Evolutionary conservation across 2,797 vertebrate species (phyloP).

Genomic region (Gobionotothen gibberifrons): DNA sequence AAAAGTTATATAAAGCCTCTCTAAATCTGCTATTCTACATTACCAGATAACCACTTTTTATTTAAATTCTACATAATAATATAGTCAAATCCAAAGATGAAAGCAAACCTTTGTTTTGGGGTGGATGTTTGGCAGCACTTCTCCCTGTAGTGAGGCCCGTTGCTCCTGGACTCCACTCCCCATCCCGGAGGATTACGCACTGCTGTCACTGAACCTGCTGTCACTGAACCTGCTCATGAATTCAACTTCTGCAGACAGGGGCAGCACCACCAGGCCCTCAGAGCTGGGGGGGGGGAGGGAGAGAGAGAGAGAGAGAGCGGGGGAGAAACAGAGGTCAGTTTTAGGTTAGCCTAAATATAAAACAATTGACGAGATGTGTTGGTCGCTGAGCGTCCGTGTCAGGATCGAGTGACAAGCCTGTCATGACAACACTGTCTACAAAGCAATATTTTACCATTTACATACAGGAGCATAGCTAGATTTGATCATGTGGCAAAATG

Average conservation of each 20-base stretch:
- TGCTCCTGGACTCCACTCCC: conserved; percentile 91
- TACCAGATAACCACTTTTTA: neutral
- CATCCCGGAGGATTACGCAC: conserved; percentile 84
- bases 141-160: conserved; percentile 81
- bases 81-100: neutral
- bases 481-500: neutral
- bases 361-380: conserved; percentile 11
- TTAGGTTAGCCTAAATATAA: conserved; percentile 33
- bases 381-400: conserved; percentile 5
- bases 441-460: conserved; percentile 8
- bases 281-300: conserved; percentile 13
- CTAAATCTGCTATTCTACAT: neutral
- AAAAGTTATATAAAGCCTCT: neutral
- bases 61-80: neutral
- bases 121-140: conserved; percentile 76
- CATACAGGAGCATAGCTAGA: neutral
- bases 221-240: conserved; percentile 61
- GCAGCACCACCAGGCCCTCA: conserved; percentile 18
- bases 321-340: conserved; percentile 16
- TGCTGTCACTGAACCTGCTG: conserved; percentile 40
- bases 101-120: neutral
- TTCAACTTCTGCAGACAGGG: conserved; percentile 44
- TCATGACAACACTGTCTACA: neutral
- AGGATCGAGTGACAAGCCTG: conserved; percentile 36
- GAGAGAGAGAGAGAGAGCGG: neutral